Evolutionary conservation across 2,113 vertebrate species (phyloP), one percentile per base, ranked within the genome.

Genomic region (Gymnobelideus leadbeateri): DNA sequence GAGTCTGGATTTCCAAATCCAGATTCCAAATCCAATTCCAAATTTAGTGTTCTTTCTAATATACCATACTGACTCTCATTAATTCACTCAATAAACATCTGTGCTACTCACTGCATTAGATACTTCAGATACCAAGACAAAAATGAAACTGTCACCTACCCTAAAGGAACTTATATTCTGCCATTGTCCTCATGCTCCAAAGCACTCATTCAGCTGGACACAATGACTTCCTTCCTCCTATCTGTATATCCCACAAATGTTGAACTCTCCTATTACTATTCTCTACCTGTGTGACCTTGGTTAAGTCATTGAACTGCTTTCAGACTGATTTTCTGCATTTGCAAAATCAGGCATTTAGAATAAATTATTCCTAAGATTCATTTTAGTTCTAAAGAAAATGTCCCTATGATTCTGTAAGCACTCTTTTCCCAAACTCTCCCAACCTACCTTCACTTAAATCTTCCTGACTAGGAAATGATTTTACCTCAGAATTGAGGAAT

Each of bases 361-460:
- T 77, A 77, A n/a, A 77, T 77, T 77, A 77, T n/a, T n/a, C n/a
- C 61, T 77, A n/a, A n/a, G 61, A 77, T 77, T 77, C 61, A 77
- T 77, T n/a, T 19, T 1, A 77, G 37, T n/a, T 77, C 37, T n/a
- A 77, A n/a, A 77, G 28, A 77, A 77, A 77, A n/a, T n/a, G 12
- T n/a, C 16, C 37, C 14, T n/a, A 77, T 77, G 37, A 77, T 77
- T 77, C 61, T 77, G 14, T 77, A 14, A 14, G 61, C 0, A 10
- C 14, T 77, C 37, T n/a, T 77, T n/a, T 37, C 61, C 3, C 31
- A 14, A 68, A 31, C 31, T 12, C 28, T 68, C 31, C 28, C 61
- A n/a, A n/a, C 1, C 37, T 37, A n/a, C 14, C 14, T n/a, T n/a
- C 14, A 14, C 37, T 77, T n/a, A 14, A n/a, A n/a, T 12, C 31